A percentile compares a stretch with the other conserved stretches of the same genome.
These are phyloP conservation scores for Drosophila infuscata DNA, from an alignment of 2,888 invertebrate genomes.

Conservation along the genomic window DNA sequence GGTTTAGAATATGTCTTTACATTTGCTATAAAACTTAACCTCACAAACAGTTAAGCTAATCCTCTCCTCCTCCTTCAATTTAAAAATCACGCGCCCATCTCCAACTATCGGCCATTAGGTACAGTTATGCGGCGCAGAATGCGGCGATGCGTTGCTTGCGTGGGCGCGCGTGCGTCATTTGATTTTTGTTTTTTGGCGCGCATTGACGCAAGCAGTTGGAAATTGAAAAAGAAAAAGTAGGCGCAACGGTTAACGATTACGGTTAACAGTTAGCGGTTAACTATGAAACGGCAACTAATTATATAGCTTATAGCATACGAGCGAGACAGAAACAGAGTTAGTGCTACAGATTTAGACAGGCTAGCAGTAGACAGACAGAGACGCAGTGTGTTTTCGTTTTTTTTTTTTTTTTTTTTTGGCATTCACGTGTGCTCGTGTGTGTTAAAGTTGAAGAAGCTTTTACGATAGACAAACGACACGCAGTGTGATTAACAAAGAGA, in stretches of 20 bases:
- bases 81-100: constrained; percentile 14
- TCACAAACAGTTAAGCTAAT: neutral
- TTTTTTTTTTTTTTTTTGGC: constrained; percentile 8
- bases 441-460: constrained; percentile 49
- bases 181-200: constrained; percentile 44
- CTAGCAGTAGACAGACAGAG: constrained; percentile 46
- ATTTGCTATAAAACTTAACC: neutral
- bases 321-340: constrained; percentile 38
- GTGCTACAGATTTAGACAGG: constrained; percentile 28
- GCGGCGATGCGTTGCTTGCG: constrained; percentile 58
- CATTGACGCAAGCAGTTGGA: constrained; percentile 73
- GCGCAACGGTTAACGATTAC: constrained; percentile 21
- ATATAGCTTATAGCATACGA: constrained; percentile 32
- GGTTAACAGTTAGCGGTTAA: constrained; percentile 26
- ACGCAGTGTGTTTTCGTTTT: constrained; percentile 46
- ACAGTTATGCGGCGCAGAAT: constrained; percentile 51
- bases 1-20: neutral
- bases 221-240: constrained; percentile 66
- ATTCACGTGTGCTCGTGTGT: constrained; percentile 44
- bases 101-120: constrained; percentile 55
- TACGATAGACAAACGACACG: constrained; percentile 51
- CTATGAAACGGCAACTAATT: constrained; percentile 37
- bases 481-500: constrained; percentile 47
- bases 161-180: constrained; percentile 38
- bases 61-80: no score